Conservation (phyloP, 1,140 invertebrate species). For the Nymphalis io region DNA sequence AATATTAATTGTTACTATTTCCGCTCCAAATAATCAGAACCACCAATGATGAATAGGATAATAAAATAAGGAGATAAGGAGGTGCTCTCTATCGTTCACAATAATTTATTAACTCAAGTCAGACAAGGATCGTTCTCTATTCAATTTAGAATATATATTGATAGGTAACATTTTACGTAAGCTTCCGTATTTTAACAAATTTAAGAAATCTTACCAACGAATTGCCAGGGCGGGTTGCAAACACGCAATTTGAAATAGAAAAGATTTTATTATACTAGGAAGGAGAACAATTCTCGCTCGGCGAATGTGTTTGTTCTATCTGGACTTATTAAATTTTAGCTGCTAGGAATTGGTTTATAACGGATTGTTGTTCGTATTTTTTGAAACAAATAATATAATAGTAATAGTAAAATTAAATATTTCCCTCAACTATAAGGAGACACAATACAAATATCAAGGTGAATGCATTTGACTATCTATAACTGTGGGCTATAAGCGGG, state of each 20-base stretch:
- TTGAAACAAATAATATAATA: not conserved
- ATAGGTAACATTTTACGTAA: not conserved
- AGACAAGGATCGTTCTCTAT: too few relatives aligned
- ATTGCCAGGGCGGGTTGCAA: not conserved
- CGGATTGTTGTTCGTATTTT: not conserved
- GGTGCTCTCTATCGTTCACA: too few relatives aligned
- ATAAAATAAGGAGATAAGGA: too few relatives aligned
- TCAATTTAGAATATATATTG: too few relatives aligned
- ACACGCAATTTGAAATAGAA: conserved; percentile 12
- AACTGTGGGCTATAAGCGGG: too few relatives aligned
- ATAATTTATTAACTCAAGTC: too few relatives aligned
- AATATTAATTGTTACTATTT: too few relatives aligned
- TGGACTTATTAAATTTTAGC: conserved; percentile 29
- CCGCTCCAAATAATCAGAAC: too few relatives aligned
- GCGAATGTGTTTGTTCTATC: conserved; percentile 22
- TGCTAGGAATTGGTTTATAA: conserved; percentile 17
- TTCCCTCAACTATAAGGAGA: too few relatives aligned
- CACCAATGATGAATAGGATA: too few relatives aligned
- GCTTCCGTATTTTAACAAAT: not conserved
- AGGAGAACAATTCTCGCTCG: conserved; percentile 17
- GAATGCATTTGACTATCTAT: too few relatives aligned
- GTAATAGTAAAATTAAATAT: not conserved
- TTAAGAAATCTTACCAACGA: conserved; percentile 11
- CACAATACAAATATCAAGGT: too few relatives aligned
- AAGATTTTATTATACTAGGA: conserved; percentile 8